phyloP scores from a whole-genome alignment of 2,797 vertebrate genomes.

The Pipistrellus kuhlii region DNA sequence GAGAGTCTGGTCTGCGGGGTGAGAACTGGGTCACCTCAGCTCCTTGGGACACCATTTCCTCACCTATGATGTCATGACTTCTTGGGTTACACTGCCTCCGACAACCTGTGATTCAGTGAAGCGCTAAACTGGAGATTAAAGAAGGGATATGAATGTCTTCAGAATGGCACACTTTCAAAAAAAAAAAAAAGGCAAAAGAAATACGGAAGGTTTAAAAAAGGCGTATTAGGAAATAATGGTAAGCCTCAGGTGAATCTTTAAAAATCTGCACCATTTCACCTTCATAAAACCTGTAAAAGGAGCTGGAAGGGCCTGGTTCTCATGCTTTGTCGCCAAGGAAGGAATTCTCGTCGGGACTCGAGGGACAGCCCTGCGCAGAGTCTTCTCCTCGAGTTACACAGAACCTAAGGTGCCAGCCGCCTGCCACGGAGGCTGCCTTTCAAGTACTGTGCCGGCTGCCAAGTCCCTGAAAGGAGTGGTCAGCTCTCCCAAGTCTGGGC shows the following conservation, averaged over 20 bases:
- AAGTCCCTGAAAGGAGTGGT: neutral
- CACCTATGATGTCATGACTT: neutral
- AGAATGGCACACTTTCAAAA: neutral
- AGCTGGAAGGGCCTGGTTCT: neutral
- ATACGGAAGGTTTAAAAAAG: neutral
- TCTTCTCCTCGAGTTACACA: conserved; percentile 52
- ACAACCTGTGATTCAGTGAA: neutral
- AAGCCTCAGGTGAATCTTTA: neutral
- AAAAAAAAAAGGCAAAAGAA: neutral
- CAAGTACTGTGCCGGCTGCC: conserved; percentile 44
- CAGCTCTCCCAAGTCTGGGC: neutral
- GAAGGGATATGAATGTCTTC: neutral
- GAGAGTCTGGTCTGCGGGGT: neutral
- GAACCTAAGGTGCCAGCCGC: neutral
- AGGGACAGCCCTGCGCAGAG: neutral
- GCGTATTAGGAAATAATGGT: neutral
- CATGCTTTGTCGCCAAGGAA: neutral
- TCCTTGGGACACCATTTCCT: neutral
- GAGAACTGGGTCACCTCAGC: conserved; percentile 16
- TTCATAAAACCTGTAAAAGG: neutral
- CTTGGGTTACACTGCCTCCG: conserved; percentile 1
- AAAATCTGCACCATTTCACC: neutral
- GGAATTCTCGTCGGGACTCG: neutral
- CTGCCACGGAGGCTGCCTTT: neutral
- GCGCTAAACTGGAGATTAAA: neutral